Evolutionary conservation across 2,797 vertebrate genomes (phyloP), one percentile per base, ranked within the genome.

Genomic region (Lepus oiostolus): DNA sequence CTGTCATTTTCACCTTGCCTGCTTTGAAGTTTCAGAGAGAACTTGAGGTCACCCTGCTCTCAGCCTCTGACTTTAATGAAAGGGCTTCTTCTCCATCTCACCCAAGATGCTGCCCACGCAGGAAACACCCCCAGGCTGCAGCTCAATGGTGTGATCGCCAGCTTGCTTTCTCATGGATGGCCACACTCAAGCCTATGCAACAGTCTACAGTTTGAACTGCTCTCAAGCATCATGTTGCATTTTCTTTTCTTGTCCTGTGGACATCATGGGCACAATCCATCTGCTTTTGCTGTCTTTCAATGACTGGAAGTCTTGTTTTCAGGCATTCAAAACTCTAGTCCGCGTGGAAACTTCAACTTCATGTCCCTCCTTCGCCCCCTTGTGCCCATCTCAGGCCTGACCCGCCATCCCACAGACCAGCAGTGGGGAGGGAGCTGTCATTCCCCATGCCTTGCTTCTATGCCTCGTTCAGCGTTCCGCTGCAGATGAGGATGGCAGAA

Each of bases 1-100:
- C 6, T 10, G n/a, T 91, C 42, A 52, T 89, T 88, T 83, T 79
- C 26, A 63, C 82, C n/a, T 62, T 70, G 60, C 52, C 65, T 60
- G 84, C 80, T 94, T 95, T 94, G 92, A 75, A 79, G 32, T 74
- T 88, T 35, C 26, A 47, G 68, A 52, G 76, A 68, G 47, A 95
- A 47, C 65, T 58, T 74, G 71, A 75, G 52, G 38, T 72, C 10
- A 62, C 35, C 52, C 63, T 92, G 12, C 60, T 79, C 21, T 86
- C 81, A 94, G 17, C 50, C 54, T 82, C 42, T 85, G 50, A 74
- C 24, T 81, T 81, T 91, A 93, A 74, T 94, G 88, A 88, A 85
- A 92, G 90, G n/a, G 4, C 80, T 81, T 88, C 80, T 76, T 88
- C 60, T 92, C 42, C 38, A 38, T 68, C 79, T 81, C 19, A 71